These are phyloP conservation scores for Tortrix viridana DNA, from an alignment of 2,888 invertebrate species.

Conservation along the genomic window DNA sequence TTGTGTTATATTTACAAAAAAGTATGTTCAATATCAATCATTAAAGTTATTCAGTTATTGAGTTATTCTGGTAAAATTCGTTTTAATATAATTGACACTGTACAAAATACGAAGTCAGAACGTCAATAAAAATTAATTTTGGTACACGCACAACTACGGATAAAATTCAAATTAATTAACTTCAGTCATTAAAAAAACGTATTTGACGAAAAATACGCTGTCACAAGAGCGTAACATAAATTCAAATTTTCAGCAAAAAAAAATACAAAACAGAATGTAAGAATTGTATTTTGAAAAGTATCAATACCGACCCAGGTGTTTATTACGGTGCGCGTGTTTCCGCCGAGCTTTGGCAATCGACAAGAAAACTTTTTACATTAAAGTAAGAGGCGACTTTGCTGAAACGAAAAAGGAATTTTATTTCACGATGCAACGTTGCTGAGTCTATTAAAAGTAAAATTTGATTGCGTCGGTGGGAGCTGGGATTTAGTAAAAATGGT, in stretches of 20 bases:
- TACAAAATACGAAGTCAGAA: too few relatives aligned
- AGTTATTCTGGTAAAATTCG: too few relatives aligned
- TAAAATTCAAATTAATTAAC: too few relatives aligned
- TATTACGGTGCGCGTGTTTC: slow-evolving; percentile 41
- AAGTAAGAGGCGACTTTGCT: slow-evolving; percentile 48
- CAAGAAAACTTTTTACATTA: slow-evolving; percentile 64
- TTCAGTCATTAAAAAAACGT: too few relatives aligned
- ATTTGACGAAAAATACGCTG: too few relatives aligned
- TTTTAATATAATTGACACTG: too few relatives aligned
- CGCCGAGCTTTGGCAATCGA: slow-evolving; percentile 60
- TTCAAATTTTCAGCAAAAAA: neutral
- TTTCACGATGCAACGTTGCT: slow-evolving; percentile 52
- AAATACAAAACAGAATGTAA: neutral
- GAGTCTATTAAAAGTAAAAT: slow-evolving; percentile 41
- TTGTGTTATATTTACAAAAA: too few relatives aligned
- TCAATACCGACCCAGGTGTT: slow-evolving; percentile 17
- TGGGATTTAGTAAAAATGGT: slow-evolving; percentile 23
- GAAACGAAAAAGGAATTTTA: slow-evolving; percentile 38
- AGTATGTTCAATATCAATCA: too few relatives aligned
- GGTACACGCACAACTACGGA: too few relatives aligned
- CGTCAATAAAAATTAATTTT: too few relatives aligned
- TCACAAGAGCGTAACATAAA: too few relatives aligned
- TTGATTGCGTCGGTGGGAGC: slow-evolving; percentile 39
- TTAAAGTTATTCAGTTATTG: too few relatives aligned
- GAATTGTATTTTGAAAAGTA: neutral